Conservation (phyloP, 35 echinoderm and acorn worm species). For the Lytechinus variegatus region DNA sequence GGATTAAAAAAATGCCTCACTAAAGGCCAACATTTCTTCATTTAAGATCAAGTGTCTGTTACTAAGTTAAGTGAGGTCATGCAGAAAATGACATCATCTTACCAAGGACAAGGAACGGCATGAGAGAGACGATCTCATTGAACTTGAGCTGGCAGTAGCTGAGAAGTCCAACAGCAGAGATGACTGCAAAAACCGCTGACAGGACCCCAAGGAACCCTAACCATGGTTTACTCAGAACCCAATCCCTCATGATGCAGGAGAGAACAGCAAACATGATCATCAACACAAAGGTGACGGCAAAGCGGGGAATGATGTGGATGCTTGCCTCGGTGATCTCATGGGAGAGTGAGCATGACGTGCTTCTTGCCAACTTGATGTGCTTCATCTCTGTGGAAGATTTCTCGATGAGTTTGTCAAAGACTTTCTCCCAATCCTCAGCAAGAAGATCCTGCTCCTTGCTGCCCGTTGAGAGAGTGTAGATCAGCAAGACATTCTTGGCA, state of each 20-base stretch:
- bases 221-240: slow-evolving; percentile 98
- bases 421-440: slow-evolving; percentile 80
- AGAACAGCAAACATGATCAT: slow-evolving; percentile 92
- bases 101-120: slow-evolving; percentile 95
- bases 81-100: slow-evolving; percentile 29
- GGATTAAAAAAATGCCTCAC: not conserved
- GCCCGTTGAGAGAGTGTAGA: slow-evolving; percentile 63
- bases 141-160: slow-evolving; percentile 72
- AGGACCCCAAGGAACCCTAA: slow-evolving; percentile 86
- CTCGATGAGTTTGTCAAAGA: slow-evolving; percentile 72
- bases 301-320: slow-evolving; percentile 78
- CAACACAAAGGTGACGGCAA: slow-evolving; percentile 81
- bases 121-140: slow-evolving; percentile 90
- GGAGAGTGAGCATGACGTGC: slow-evolving; percentile 70
- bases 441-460: slow-evolving; percentile 48
- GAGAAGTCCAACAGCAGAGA: slow-evolving; percentile 78
- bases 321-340: slow-evolving; percentile 70
- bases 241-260: slow-evolving; percentile 97
- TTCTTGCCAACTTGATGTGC: slow-evolving; percentile 55
- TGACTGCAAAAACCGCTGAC: slow-evolving; percentile 81
- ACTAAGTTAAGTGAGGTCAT: not conserved
- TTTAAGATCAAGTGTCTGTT: too few species aligned
- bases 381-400: slow-evolving; percentile 60
- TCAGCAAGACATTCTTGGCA: slow-evolving; percentile 57
- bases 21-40: too few species aligned